Evolutionary conservation across 1,140 invertebrate genomes (phyloP), one percentile per base, ranked within the genome.

Genomic region (Caenorhabditis elegans): DNA sequence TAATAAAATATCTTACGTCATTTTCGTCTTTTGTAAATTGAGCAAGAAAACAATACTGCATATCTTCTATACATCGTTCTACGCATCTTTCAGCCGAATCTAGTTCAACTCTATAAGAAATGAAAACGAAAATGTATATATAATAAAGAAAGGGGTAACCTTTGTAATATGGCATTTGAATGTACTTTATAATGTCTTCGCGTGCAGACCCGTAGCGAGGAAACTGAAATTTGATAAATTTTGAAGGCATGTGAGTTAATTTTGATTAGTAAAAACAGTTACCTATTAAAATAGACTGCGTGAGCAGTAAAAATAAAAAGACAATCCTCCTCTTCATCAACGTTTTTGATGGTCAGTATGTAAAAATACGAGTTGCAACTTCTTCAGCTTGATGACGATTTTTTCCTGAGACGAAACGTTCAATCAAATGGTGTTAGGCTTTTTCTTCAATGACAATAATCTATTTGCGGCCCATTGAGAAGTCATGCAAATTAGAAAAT

Each of bases 11-110:
- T 28, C 51, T 43, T n/a, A 46, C 43, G 31, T 82, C 39, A 36
- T 51, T 47, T 46, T 76, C 24, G 11, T 65, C 75, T 87, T 78
- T 19, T 82, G 47, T 46, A 55, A 87, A 17, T 84, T 78, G 31
- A 80, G 60, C 84, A 28, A 87, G 49, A 26, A 70, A 46, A 78
- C 86, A 87, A 46, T 78, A 84, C 4, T 87, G 84, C 48, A 80
- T 82, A 36, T 83, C 83, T 53, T 87, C 86, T 17, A 87, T 83
- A 65, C 86, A 87, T 34, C 86, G 78, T 79, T 87, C 86, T 19
- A 87, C 82, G 76, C 86, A 87, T 19, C 82, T 86, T n/a, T 86
- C 76, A 8, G 84, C 82, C 13, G 53, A 77, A 0, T 77, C 76
- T 28, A 84, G 39, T 76, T 87, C 86, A 24, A 87, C 86, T 49